Evolutionary conservation across 1,140 invertebrate species (phyloP).

Genomic region (Trachymyrmex cornetzi): DNA sequence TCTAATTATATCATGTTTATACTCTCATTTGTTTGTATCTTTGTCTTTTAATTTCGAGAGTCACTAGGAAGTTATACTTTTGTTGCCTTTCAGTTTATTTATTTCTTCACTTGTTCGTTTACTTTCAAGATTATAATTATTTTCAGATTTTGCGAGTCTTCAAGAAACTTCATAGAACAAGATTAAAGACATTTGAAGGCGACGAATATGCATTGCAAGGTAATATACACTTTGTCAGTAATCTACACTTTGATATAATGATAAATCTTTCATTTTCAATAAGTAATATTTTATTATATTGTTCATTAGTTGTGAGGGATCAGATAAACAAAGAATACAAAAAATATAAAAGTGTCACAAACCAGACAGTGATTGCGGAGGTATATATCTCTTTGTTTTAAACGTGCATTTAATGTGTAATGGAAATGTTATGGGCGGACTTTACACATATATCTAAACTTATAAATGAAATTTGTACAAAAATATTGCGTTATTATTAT

Average conservation of each 20-base stretch:
- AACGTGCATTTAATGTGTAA: background rate
- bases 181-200: constrained; percentile 88
- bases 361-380: constrained; percentile 87
- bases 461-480: constrained; percentile 32
- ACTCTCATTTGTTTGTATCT: no score
- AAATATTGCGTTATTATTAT: constrained; percentile 66
- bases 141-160: constrained; percentile 89
- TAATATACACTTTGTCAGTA: constrained; percentile 70
- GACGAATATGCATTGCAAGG: constrained; percentile 88
- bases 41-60: no score
- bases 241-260: constrained; percentile 11
- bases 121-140: constrained; percentile 42
- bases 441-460: background rate
- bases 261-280: constrained; percentile 21
- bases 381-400: constrained; percentile 83
- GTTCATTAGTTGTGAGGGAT: constrained; percentile 84
- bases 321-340: constrained; percentile 90
- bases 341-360: constrained; percentile 88
- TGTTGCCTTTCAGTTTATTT: no score
- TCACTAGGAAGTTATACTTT: no score
- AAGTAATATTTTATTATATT: constrained; percentile 49
- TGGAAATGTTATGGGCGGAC: background rate
- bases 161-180: constrained; percentile 89
- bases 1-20: no score
- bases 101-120: background rate